phyloP scores from a whole-genome alignment of 1,140 invertebrate genomes.

The Drosophila albomicans region DNA sequence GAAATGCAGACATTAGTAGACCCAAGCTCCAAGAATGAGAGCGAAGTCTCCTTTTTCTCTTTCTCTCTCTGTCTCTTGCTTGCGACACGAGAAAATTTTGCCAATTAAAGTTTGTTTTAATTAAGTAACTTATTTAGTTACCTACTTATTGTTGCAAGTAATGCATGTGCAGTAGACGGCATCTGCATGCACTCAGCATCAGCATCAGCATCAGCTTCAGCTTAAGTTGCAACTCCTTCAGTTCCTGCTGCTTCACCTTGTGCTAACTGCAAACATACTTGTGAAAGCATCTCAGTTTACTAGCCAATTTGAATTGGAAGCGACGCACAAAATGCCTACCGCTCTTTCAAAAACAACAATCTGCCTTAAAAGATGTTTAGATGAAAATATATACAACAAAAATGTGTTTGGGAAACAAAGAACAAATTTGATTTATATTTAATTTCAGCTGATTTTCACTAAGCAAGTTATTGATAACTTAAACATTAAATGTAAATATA shows the following conservation, averaged over 20 bases:
- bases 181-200: conserved; percentile 7
- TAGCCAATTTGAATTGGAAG: conserved; percentile 34
- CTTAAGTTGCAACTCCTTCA: background rate
- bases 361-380: background rate
- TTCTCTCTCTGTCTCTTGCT: too few relatives aligned
- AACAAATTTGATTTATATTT: too few relatives aligned
- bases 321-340: background rate
- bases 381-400: too few relatives aligned
- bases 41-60: background rate
- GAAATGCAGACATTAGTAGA: background rate
- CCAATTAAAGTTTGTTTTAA: conserved; percentile 82
- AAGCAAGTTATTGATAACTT: too few relatives aligned
- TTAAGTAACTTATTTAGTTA: conserved; percentile 74
- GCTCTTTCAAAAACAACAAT: background rate
- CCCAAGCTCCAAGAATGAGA: background rate
- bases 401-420: too few relatives aligned
- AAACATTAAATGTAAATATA: too few relatives aligned
- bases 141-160: conserved; percentile 62
- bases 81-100: conserved; percentile 48
- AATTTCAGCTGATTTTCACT: too few relatives aligned
- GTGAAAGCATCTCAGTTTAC: conserved; percentile 42
- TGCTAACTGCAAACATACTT: conserved; percentile 36
- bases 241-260: conserved; percentile 22
- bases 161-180: conserved; percentile 34
- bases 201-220: background rate